Percentiles rank a stretch among this genome's conserved stretches.
Evolutionary conservation across 2,797 vertebrate genomes (phyloP).

Genomic region (Pangasius djambal): DNA sequence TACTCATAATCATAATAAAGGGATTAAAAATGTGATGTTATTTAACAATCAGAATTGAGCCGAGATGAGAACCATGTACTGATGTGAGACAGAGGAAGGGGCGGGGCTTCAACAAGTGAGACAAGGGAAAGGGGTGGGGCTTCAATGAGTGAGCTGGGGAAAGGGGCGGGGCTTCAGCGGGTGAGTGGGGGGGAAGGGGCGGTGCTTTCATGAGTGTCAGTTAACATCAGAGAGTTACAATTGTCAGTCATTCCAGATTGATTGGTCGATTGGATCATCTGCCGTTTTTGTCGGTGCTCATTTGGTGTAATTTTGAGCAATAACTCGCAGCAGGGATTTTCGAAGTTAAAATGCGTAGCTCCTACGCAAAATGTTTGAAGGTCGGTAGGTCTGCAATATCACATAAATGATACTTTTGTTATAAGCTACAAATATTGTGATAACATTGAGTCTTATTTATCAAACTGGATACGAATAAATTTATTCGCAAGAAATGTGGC

Average conservation of each 20-base stretch:
- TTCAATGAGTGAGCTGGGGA: not conserved
- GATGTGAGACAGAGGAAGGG: not conserved
- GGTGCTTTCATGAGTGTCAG: not conserved
- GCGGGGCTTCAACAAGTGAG: not conserved
- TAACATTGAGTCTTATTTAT: not conserved
- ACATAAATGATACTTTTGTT: not conserved
- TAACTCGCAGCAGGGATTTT: not conserved
- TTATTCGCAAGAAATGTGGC: not conserved
- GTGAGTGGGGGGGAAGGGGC: not conserved
- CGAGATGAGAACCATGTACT: not conserved
- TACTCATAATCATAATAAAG: not conserved
- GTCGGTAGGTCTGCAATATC: not conserved
- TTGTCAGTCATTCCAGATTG: not conserved
- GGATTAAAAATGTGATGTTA: not conserved
- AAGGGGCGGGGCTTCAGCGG: too few relatives aligned
- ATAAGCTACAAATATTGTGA: not conserved
- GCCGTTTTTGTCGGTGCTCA: not conserved
- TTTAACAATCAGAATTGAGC: not conserved
- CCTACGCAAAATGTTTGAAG: not conserved
- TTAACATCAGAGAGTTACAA: not conserved
- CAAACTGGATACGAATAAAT: too few relatives aligned
- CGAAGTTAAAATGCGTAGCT: not conserved
- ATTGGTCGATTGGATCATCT: not conserved
- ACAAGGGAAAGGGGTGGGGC: not conserved
- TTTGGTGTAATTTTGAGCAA: not conserved